These are phyloP conservation scores for Pterostichus madidus DNA, from an alignment of 2,888 invertebrate species.

Conservation along the genomic window DNA sequence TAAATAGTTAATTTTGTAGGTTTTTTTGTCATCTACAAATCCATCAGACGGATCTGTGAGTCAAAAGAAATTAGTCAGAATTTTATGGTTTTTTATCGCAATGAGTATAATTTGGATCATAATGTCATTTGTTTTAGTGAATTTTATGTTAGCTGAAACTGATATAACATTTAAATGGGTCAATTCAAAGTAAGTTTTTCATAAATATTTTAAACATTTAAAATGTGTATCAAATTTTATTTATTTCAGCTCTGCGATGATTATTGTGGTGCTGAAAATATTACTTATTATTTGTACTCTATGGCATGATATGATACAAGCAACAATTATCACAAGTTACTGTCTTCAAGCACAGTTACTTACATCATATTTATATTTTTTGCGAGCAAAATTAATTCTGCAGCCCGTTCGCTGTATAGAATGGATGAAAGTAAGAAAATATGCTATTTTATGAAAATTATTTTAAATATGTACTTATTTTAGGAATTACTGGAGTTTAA, in stretches of 20 bases:
- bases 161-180: constrained; percentile 84
- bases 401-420: constrained; percentile 85
- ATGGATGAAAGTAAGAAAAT: constrained; percentile 85
- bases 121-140: constrained; percentile 83
- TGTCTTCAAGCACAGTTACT: constrained; percentile 90
- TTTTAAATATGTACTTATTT: constrained; percentile 70
- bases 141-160: constrained; percentile 83
- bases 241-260: constrained; percentile 78
- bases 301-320: constrained; percentile 90
- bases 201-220: neutral
- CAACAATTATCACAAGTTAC: constrained; percentile 90
- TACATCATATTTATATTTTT: constrained; percentile 85
- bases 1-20: constrained; percentile 75
- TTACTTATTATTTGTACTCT: constrained; percentile 84
- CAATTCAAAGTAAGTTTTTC: constrained; percentile 78
- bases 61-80: constrained; percentile 84
- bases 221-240: neutral
- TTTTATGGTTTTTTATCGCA: constrained; percentile 86
- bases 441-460: neutral
- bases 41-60: constrained; percentile 83
- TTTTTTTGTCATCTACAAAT: constrained; percentile 86
- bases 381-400: constrained; percentile 86
- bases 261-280: constrained; percentile 80
- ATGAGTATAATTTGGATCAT: constrained; percentile 85
- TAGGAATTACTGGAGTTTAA: constrained; percentile 90